Percentiles rank a stretch among this genome's conserved stretches.
Evolutionary conservation across 1,140 invertebrate species (phyloP).

Genomic region (Drosophila ananassae): DNA sequence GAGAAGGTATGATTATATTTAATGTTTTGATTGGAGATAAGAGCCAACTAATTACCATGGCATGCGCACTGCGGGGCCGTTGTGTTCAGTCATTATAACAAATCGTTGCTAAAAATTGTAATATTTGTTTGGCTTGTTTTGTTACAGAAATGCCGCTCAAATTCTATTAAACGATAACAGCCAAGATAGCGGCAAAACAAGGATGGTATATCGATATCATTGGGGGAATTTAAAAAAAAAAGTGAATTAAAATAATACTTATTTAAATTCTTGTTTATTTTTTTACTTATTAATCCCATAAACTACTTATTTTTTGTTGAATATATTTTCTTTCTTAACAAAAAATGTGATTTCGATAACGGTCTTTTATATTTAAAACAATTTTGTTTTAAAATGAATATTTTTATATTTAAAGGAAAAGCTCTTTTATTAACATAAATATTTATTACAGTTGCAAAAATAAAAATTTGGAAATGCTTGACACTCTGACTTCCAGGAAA

Average conservation of each 20-base stretch:
- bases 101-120: not conserved
- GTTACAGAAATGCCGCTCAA: conserved; percentile 24
- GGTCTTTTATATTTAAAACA: no score
- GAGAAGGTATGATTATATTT: not conserved
- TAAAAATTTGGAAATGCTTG: not conserved
- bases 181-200: conserved; percentile 14
- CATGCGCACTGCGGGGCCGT: conserved; percentile 61
- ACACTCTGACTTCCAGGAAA: no score
- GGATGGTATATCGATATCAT: not conserved
- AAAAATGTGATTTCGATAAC: no score
- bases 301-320: no score
- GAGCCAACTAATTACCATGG: conserved; percentile 54
- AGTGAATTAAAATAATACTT: no score
- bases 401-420: conserved; percentile 19
- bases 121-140: not conserved
- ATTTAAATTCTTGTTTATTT: not conserved
- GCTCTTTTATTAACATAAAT: no score
- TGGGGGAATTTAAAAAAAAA: not conserved
- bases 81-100: conserved; percentile 51
- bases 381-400: not conserved
- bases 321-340: no score
- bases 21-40: not conserved
- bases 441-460: no score
- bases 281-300: no score
- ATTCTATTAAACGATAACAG: conserved; percentile 22